Evolutionary conservation across 2,888 invertebrate genomes (phyloP).

Genomic region (Iselma pallidipennis): DNA sequence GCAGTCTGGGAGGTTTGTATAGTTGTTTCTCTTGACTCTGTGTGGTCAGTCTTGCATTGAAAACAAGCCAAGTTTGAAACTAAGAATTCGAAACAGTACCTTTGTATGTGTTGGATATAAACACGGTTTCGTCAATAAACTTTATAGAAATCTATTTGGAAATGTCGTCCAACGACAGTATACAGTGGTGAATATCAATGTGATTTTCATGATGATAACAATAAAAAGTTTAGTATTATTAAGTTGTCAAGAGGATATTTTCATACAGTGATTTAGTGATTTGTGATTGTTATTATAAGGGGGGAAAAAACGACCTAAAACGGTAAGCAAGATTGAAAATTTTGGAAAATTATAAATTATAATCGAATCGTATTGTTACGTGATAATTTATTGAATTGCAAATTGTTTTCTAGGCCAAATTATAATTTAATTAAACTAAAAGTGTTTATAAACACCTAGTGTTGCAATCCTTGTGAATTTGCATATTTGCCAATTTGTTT

Average conservation of each 20-base stretch:
- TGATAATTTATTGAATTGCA: not conserved
- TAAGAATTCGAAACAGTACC: not conserved
- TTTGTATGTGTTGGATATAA: not conserved
- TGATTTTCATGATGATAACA: not conserved
- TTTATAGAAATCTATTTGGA: not conserved
- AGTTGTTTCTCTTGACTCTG: not conserved
- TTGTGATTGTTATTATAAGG: too few relatives aligned
- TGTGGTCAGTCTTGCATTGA: constrained; percentile 18
- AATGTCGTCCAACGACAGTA: not conserved
- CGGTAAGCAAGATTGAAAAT: too few relatives aligned
- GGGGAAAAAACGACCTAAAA: too few relatives aligned
- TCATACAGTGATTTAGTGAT: too few relatives aligned
- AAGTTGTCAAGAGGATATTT: too few relatives aligned
- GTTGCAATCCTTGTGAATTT: not conserved
- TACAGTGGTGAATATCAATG: not conserved
- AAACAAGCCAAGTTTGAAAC: constrained; percentile 17
- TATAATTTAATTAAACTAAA: too few relatives aligned
- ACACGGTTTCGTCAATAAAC: too few relatives aligned
- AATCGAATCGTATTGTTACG: not conserved
- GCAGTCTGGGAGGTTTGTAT: not conserved
- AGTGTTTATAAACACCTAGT: too few relatives aligned
- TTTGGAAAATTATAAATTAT: too few relatives aligned
- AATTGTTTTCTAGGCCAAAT: too few relatives aligned
- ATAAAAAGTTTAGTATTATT: not conserved
- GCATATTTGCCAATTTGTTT: not conserved